A percentile compares a stretch with the other conserved stretches of the same genome.
phyloP scores from a whole-genome alignment of 2,888 invertebrate genomes.

The Blera fallax region DNA sequence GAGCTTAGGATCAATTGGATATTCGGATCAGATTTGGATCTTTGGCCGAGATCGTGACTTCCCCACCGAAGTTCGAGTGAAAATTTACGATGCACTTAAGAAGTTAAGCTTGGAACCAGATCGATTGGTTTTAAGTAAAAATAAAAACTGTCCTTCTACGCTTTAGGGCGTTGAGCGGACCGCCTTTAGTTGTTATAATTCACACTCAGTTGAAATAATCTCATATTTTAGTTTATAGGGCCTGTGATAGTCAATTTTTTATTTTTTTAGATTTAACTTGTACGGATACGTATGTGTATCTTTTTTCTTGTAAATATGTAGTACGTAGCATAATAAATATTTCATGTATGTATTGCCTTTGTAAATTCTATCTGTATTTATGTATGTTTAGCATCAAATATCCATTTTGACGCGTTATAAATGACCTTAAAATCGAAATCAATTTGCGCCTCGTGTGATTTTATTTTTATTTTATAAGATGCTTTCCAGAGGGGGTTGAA shows the following conservation, averaged over 20 bases:
- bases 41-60: conserved; percentile 87
- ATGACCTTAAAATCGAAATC: no score
- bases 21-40: conserved; percentile 88
- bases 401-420: no score
- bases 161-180: conserved; percentile 68
- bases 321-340: conserved; percentile 37
- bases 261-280: conserved; percentile 51
- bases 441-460: no score
- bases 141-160: conserved; percentile 84
- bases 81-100: conserved; percentile 86
- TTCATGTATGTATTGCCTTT: background rate
- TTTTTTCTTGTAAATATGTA: conserved; percentile 33
- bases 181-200: conserved; percentile 31
- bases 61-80: conserved; percentile 84
- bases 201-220: conserved; percentile 21
- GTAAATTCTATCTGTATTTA: background rate
- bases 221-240: conserved; percentile 43
- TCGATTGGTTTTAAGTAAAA: conserved; percentile 87
- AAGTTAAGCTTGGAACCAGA: conserved; percentile 86
- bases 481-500: no score
- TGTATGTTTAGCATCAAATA: no score
- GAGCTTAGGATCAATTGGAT: conserved; percentile 83
- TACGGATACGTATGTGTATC: background rate
- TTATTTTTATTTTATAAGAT: no score
- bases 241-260: conserved; percentile 69